Base-by-base conservation (phyloP, 1,140 invertebrate genomes). In the Tetramorium simillimum region DNA sequence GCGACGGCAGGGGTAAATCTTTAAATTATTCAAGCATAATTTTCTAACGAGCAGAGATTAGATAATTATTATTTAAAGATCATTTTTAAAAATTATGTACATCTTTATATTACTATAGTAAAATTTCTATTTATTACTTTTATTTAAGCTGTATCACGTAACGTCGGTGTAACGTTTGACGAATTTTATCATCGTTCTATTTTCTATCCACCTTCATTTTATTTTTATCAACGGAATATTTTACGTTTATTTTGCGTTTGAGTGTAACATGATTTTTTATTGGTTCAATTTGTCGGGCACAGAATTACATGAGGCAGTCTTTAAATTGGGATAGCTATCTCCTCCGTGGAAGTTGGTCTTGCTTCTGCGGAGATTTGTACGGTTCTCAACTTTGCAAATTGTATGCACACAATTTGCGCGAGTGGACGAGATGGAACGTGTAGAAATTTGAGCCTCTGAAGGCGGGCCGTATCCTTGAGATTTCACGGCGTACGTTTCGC, bases 341-440 rank as follows among this genome's bases (percentile, higher is more conserved):
- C 43, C 51, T 33, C 14, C 40, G 51, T 28, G 21, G 9, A 46
- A 53, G 46, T 73, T 43, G 18, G 24, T 37, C 37, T 12, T 37
- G 24, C n/a, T 72, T 58, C 18, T 53, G 1, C 7, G 24, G 69
- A 84, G 69, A 62, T 84, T 84, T 84, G 67, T 58, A 49, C 40
- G 70, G 24, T 73, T 73, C 40, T 82, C 67, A 82, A 56, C 51
- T 72, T 70, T 6, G 69, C 53, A 75, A 84, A 84, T 60, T 84
- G 69, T 75, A 43, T 60, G 53, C 28, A 84, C 80, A 75, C 80
- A 75, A 75, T 84, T 60, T 75, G 69, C 53, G 14, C 40, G 69
- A 60, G 80, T 53, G 80, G 67, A 46, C 80, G 78, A 82, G 78
- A 56, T 82, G 65, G 78, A 53, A 72, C 67, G 21, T 70, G 80